A percentile compares a stretch with the other conserved stretches of the same genome.
phyloP scores from a whole-genome alignment of 2,797 vertebrate species.

The Selene dorsalis region DNA sequence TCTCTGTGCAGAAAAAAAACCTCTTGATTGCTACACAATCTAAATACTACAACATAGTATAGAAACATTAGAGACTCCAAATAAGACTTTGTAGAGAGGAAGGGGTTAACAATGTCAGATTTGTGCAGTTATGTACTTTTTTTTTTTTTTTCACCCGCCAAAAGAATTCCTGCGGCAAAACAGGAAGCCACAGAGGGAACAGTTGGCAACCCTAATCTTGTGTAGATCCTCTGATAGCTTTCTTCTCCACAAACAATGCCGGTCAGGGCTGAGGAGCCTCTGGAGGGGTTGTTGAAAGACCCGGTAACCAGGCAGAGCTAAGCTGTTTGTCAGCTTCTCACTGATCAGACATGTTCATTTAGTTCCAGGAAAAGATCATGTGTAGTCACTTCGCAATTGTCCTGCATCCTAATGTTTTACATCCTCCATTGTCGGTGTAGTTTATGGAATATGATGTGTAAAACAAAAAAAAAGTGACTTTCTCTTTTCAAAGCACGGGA shows the following conservation, averaged over 20 bases:
- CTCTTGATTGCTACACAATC: background rate
- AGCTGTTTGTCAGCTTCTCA: slow-evolving; percentile 46
- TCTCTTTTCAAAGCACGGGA: slow-evolving; percentile 7
- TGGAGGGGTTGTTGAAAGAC: slow-evolving; percentile 66
- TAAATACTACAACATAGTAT: background rate
- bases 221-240: slow-evolving; percentile 87
- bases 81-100: slow-evolving; percentile 24
- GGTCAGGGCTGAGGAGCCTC: slow-evolving; percentile 59
- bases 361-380: slow-evolving; percentile 40
- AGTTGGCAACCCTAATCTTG: slow-evolving; percentile 88
- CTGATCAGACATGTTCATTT: slow-evolving; percentile 56
- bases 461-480: slow-evolving; percentile 4
- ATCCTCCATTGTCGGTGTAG: background rate
- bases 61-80: background rate
- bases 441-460: background rate
- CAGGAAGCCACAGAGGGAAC: slow-evolving; percentile 89
- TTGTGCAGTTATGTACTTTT: slow-evolving; percentile 61
- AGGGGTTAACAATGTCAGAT: slow-evolving; percentile 72
- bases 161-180: slow-evolving; percentile 90
- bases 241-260: slow-evolving; percentile 80
- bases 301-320: slow-evolving; percentile 56
- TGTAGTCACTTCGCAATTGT: slow-evolving; percentile 21
- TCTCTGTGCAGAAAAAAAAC: background rate
- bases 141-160: slow-evolving; percentile 79
- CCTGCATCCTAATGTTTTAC: background rate